Percentiles rank a stretch among this genome's conserved stretches.
phyloP scores from a whole-genome alignment of 2,113 vertebrate species.

The Lipotes vexillifer region DNA sequence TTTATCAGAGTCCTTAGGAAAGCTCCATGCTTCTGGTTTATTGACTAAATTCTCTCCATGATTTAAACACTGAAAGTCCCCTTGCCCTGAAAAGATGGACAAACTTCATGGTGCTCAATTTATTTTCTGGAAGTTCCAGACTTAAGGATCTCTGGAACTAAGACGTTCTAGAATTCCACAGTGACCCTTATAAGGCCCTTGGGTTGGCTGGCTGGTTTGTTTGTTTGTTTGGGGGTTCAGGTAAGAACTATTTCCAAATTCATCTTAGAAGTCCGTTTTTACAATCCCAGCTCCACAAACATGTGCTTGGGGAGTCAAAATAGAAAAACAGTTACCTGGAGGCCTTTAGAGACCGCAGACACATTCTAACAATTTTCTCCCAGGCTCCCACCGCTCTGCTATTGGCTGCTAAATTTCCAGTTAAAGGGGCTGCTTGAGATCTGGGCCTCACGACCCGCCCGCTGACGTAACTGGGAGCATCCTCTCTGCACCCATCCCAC shows the following conservation, averaged over 20 bases:
- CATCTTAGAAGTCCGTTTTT: neutral
- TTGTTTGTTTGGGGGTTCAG: neutral
- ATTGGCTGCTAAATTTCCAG: neutral
- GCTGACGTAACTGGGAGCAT: no score
- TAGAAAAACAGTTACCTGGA: neutral
- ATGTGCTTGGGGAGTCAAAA: neutral
- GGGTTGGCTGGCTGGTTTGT: neutral
- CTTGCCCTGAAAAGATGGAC: neutral
- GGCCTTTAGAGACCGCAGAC: slow-evolving; percentile 20
- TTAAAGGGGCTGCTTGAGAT: no score
- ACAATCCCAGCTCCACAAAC: neutral
- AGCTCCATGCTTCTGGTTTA: neutral
- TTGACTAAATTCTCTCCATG: neutral
- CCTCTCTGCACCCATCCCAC: no score
- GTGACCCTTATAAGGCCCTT: neutral
- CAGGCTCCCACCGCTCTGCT: neutral
- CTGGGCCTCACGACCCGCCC: no score
- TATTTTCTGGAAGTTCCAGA: neutral
- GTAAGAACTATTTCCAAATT: slow-evolving; percentile 10
- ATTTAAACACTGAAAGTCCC: neutral
- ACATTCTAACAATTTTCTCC: neutral
- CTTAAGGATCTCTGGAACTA: neutral
- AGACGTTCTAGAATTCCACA: neutral
- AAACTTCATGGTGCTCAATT: neutral
- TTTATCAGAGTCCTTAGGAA: neutral